Conservation (phyloP, 2,113 vertebrate genomes). For the Abramis brama region DNA sequence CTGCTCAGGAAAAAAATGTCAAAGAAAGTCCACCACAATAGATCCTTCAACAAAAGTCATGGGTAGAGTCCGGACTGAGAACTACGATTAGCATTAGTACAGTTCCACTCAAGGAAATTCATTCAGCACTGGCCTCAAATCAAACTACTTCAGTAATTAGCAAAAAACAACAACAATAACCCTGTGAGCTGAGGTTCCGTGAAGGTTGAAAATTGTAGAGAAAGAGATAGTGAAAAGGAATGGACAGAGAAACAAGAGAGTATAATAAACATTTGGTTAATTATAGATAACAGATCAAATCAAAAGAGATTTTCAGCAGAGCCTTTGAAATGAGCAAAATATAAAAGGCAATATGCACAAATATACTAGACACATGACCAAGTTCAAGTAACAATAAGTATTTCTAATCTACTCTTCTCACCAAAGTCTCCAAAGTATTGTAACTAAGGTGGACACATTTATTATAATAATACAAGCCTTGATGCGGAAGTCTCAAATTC, state of each 20-base stretch:
- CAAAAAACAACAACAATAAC: background rate
- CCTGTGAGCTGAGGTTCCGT: background rate
- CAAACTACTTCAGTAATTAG: background rate
- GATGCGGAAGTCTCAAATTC: background rate
- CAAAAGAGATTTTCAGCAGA: background rate
- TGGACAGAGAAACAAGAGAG: background rate
- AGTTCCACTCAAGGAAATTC: background rate
- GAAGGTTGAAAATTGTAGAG: background rate
- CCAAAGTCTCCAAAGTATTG: background rate
- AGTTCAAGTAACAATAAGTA: background rate
- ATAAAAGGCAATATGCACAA: background rate
- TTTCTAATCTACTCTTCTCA: background rate
- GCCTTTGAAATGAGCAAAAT: background rate
- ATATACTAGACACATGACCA: background rate
- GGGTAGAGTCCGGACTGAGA: background rate
- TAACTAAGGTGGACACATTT: background rate
- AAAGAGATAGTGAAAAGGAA: background rate
- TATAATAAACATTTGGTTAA: slow-evolving; percentile 15
- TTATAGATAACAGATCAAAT: background rate
- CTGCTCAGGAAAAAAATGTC: background rate
- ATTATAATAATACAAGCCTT: background rate
- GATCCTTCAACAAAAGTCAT: background rate
- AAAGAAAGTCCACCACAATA: background rate
- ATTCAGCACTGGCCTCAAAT: background rate
- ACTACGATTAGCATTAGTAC: background rate